Conservation (phyloP, 2,888 invertebrate species). For the Rhamphomyia laevipes region DNA sequence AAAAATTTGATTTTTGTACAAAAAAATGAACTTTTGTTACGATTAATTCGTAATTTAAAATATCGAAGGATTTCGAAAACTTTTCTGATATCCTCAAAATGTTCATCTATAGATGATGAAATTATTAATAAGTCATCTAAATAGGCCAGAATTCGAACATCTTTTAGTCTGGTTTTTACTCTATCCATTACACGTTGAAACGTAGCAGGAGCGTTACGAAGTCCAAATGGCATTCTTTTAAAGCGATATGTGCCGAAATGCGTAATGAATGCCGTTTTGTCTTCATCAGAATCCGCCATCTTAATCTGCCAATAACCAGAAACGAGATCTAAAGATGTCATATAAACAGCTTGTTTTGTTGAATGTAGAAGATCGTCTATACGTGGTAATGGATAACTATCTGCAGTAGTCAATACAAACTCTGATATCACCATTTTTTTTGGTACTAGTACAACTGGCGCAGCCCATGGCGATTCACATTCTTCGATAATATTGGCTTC, state of each 20-base stretch:
- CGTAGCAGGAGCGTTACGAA: slow-evolving; percentile 20
- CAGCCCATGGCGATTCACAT: slow-evolving; percentile 14
- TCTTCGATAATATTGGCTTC: slow-evolving; percentile 15
- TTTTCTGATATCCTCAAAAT: slow-evolving; percentile 17
- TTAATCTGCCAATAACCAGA: slow-evolving; percentile 31
- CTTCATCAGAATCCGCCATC: slow-evolving; percentile 15
- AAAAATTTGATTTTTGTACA: slow-evolving; percentile 18
- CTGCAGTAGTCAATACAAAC: too few species aligned
- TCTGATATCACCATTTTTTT: too few species aligned
- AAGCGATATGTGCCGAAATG: slow-evolving; percentile 22
- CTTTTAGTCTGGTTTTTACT: slow-evolving; percentile 10
- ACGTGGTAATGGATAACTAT: slow-evolving; percentile 29
- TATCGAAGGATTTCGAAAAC: slow-evolving; percentile 18
- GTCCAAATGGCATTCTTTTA: slow-evolving; percentile 21
- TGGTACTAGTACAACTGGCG: slow-evolving; percentile 17
- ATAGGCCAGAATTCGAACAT: slow-evolving; percentile 14
- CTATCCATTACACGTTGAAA: slow-evolving; percentile 19
- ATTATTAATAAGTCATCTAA: slow-evolving; percentile 19
- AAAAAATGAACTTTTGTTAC: slow-evolving; percentile 13
- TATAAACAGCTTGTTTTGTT: slow-evolving; percentile 20
- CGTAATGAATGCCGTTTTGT: slow-evolving; percentile 22
- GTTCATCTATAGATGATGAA: slow-evolving; percentile 15
- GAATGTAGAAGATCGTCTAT: slow-evolving; percentile 32
- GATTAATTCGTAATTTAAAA: slow-evolving; percentile 17
- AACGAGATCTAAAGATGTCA: slow-evolving; percentile 27